Percentiles rank a stretch among this genome's conserved stretches.
These are phyloP conservation scores for Paramuricea clavata DNA, from an alignment of 92 coral and sea anemone genomes.

Conservation along the genomic window DNA sequence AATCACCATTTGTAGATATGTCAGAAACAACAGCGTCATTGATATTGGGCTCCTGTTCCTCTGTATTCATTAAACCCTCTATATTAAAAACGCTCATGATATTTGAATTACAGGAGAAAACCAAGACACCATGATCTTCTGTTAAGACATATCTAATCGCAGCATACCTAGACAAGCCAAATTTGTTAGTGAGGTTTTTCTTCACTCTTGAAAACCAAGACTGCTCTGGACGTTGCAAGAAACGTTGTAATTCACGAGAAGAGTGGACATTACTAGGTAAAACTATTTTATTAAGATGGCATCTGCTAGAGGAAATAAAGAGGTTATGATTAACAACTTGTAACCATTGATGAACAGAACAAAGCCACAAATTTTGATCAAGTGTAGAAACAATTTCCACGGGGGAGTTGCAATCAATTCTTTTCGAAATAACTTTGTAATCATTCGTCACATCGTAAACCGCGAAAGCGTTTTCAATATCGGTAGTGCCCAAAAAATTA, in stretches of 20 bases:
- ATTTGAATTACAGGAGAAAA: background rate
- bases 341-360: background rate
- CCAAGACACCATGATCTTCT: background rate
- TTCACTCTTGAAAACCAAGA: background rate
- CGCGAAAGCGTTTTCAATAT: background rate
- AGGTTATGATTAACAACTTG: background rate
- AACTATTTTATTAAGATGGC: background rate
- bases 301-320: background rate
- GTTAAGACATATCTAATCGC: background rate
- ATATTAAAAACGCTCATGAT: background rate
- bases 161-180: background rate
- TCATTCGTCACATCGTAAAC: background rate
- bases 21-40: background rate
- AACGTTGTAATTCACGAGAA: background rate
- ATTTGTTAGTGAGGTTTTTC: background rate
- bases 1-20: background rate
- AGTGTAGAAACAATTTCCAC: background rate
- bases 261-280: background rate
- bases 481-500: conserved; percentile 6
- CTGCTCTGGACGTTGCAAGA: background rate
- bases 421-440: background rate
- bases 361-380: background rate
- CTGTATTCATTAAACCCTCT: background rate
- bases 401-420: background rate
- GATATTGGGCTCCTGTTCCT: background rate